Percentiles rank a stretch among this genome's conserved stretches.
phyloP scores from a whole-genome alignment of 2,888 invertebrate species.

The Schizaphis graminum region DNA sequence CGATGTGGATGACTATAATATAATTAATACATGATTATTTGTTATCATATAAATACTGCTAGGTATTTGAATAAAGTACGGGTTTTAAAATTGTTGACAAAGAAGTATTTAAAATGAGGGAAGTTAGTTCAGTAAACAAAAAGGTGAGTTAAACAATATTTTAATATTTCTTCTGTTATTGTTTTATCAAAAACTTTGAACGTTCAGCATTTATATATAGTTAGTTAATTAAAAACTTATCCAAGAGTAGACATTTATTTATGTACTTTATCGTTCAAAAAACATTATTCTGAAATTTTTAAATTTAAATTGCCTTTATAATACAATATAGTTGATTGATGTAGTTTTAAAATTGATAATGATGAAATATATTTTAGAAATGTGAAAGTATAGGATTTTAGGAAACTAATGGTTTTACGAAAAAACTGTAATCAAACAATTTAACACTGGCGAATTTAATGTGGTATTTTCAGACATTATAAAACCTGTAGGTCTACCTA shows the following conservation, averaged over 20 bases:
- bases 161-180: not conserved
- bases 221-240: slow-evolving; percentile 10
- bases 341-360: not conserved
- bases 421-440: not conserved
- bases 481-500: not conserved
- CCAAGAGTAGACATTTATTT: not conserved
- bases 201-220: not conserved
- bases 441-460: not conserved
- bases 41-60: not conserved
- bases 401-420: not conserved
- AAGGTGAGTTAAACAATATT: not conserved
- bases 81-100: not conserved
- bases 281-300: not conserved
- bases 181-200: not conserved
- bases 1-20: not conserved
- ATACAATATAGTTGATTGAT: not conserved
- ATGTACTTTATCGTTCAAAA: not conserved
- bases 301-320: not conserved
- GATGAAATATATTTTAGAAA: not conserved
- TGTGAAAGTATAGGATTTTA: not conserved
- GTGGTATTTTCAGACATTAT: not conserved
- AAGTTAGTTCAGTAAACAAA: not conserved
- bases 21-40: not conserved
- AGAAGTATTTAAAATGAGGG: not conserved
- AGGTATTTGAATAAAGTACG: not conserved